phyloP scores from a whole-genome alignment of 1,140 invertebrate genomes.

The Drosophila ironensis region DNA sequence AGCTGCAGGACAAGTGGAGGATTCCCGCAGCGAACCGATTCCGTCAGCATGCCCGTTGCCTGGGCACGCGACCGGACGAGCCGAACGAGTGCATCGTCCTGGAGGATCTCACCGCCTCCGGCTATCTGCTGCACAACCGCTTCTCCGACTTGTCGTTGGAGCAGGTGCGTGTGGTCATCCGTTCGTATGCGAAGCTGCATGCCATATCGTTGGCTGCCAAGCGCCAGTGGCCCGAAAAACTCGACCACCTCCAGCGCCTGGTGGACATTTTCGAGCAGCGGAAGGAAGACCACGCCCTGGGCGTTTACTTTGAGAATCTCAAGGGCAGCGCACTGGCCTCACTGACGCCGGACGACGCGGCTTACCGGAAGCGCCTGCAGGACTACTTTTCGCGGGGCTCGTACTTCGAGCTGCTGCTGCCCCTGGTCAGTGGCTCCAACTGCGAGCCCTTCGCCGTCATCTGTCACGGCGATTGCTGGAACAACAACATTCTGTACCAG shows the following conservation, averaged over 20 bases:
- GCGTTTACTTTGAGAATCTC: conserved; percentile 54
- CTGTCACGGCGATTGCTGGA: conserved; percentile 84
- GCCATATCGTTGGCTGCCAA: conserved; percentile 83
- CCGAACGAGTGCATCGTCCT: conserved; percentile 83
- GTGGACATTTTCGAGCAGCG: conserved; percentile 72
- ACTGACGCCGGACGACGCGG: conserved; percentile 9
- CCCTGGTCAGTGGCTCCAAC: conserved; percentile 29
- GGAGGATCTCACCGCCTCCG: conserved; percentile 83
- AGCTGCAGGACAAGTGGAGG: conserved; percentile 65
- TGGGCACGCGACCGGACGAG: conserved; percentile 66
- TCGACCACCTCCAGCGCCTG: conserved; percentile 55
- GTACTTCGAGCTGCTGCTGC: conserved; percentile 43
- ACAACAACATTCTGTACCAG: conserved; percentile 84
- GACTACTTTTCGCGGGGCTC: conserved; percentile 36
- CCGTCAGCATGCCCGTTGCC: conserved; percentile 79
- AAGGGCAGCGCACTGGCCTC: conserved; percentile 51
- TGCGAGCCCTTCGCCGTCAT: conserved; percentile 82
- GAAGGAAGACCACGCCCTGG: conserved; percentile 39
- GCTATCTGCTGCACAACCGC: conserved; percentile 82
- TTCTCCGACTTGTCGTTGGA: conserved; percentile 80
- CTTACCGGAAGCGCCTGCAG: conserved; percentile 32
- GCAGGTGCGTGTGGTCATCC: conserved; percentile 82
- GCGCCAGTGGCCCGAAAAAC: conserved; percentile 48
- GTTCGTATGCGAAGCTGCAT: conserved; percentile 84
- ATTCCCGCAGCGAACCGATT: conserved; percentile 60